These are phyloP conservation scores for Zaprionus lachaisei DNA, from an alignment of 1,140 invertebrate genomes.

Conservation along the genomic window DNA sequence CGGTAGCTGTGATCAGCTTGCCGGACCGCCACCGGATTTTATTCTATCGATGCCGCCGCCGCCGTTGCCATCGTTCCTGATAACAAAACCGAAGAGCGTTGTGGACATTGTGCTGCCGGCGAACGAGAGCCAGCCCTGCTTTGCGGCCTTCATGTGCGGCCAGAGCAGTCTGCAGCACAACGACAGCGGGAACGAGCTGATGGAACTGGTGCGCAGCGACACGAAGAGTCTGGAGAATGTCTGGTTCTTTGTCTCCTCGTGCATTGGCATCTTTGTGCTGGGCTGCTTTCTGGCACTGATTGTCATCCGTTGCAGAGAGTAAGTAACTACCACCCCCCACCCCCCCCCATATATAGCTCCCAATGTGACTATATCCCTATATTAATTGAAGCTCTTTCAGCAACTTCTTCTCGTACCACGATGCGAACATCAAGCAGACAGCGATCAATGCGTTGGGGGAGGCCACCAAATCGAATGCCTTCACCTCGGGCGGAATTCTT, in stretches of 20 bases:
- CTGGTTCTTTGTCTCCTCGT: slow-evolving; percentile 92
- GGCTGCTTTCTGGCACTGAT: slow-evolving; percentile 91
- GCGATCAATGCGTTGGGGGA: slow-evolving; percentile 77
- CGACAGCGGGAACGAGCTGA: slow-evolving; percentile 88
- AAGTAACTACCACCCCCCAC: slow-evolving; percentile 84
- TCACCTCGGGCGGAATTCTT: slow-evolving; percentile 76
- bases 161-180: slow-evolving; percentile 84
- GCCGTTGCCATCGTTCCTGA: slow-evolving; percentile 90
- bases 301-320: slow-evolving; percentile 92
- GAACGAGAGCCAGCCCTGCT: slow-evolving; percentile 86
- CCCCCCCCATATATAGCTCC: not conserved
- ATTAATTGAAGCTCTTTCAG: slow-evolving; percentile 30
- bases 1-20: slow-evolving; percentile 87
- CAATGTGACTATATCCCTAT: not conserved
- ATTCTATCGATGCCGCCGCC: slow-evolving; percentile 93
- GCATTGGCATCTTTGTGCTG: slow-evolving; percentile 90
- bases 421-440: slow-evolving; percentile 81
- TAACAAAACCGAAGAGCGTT: slow-evolving; percentile 83
- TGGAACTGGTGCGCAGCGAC: slow-evolving; percentile 89
- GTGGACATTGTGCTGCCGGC: slow-evolving; percentile 77
- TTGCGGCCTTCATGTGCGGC: slow-evolving; percentile 85
- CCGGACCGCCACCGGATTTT: slow-evolving; percentile 92
- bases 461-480: slow-evolving; percentile 80
- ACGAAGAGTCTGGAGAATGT: slow-evolving; percentile 89
- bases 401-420: slow-evolving; percentile 80